Evolutionary conservation across 2,888 invertebrate genomes (phyloP).

Genomic region (Eupeodes luniger): DNA sequence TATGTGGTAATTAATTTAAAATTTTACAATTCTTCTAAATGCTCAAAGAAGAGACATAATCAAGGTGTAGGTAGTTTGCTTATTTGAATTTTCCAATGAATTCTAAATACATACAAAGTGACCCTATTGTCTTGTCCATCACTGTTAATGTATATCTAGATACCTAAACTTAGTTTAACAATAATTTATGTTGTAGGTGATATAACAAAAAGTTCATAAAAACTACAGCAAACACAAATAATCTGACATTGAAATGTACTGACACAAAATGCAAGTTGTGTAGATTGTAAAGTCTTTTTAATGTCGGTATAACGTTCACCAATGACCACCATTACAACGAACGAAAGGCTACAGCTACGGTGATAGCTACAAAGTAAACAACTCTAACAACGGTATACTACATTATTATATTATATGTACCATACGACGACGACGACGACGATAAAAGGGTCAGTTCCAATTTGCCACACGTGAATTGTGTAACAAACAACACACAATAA

Average conservation of each 20-base stretch:
- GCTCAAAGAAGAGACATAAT: no score
- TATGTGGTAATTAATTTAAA: no score
- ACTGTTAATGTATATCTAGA: no score
- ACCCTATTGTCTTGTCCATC: no score
- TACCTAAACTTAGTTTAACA: no score
- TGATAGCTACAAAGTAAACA: background rate
- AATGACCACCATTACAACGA: background rate
- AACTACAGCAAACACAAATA: constrained; percentile 10
- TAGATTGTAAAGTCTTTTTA: constrained; percentile 18
- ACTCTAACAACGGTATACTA: constrained; percentile 3
- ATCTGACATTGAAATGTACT: constrained; percentile 66
- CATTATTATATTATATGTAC: background rate
- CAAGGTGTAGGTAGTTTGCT: no score
- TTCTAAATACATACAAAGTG: no score
- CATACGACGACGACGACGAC: no score
- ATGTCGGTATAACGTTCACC: background rate
- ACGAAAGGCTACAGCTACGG: background rate
- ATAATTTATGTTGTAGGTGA: background rate
- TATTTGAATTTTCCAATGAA: no score
- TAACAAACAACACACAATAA: constrained; percentile 54
- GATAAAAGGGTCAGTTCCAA: constrained; percentile 61
- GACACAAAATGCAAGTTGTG: constrained; percentile 24
- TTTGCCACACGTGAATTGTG: constrained; percentile 59
- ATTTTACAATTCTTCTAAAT: no score
- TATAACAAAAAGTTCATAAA: background rate